phyloP scores from a whole-genome alignment of 2,113 vertebrate species.

The Notarius quadriscutis region DNA sequence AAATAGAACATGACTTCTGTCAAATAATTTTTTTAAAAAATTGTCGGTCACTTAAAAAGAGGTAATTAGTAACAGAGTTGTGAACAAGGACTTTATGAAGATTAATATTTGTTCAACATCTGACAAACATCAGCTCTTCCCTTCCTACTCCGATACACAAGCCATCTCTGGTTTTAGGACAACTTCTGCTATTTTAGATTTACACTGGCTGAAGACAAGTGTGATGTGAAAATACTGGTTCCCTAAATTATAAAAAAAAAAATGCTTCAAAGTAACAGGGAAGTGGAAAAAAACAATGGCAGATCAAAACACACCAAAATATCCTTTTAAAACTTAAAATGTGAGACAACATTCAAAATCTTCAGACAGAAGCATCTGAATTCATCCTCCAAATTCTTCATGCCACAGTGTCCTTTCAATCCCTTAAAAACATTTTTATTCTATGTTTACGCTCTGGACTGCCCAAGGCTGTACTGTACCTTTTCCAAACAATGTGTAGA shows the following conservation, averaged over 20 bases:
- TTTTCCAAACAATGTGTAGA: slow-evolving; percentile 83
- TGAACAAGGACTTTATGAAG: not conserved
- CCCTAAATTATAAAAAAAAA: not conserved
- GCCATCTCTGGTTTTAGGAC: not conserved
- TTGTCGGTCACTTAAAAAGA: not conserved
- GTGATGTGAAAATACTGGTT: not conserved
- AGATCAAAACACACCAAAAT: not conserved
- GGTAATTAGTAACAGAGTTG: not conserved
- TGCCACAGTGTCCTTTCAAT: not conserved
- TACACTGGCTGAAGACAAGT: not conserved
- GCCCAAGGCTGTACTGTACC: slow-evolving; percentile 92
- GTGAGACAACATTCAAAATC: not conserved
- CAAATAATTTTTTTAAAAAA: not conserved
- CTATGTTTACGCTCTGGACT: slow-evolving; percentile 67
- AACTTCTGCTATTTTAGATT: not conserved
- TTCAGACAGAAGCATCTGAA: not conserved
- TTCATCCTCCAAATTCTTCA: not conserved
- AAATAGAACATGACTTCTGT: not conserved
- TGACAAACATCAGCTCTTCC: not conserved
- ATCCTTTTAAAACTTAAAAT: not conserved
- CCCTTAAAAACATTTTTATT: slow-evolving; percentile 53
- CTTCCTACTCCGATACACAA: not conserved
- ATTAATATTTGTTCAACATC: not conserved
- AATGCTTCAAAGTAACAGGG: not conserved
- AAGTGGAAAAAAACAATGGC: not conserved